A percentile compares a stretch with the other conserved stretches of the same genome.
Evolutionary conservation across 2,113 vertebrate species (phyloP).

Genomic region (Perca flavescens): DNA sequence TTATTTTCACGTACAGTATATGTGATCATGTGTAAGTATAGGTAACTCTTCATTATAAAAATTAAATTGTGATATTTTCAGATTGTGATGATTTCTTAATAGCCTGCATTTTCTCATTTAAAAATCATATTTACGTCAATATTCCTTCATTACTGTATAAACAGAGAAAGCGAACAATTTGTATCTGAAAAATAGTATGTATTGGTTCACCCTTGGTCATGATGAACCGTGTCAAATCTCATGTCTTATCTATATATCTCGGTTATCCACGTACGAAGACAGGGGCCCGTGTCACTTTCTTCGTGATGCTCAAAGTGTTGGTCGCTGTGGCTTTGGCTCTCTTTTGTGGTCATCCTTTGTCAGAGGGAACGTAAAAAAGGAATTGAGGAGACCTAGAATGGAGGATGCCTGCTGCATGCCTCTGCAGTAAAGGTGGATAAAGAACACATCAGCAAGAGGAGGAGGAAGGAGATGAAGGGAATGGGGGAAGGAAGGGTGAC

Average conservation of each 20-base stretch:
- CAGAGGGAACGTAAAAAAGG: not conserved
- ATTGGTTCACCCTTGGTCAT: not conserved
- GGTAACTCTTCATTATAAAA: not conserved
- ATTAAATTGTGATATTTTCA: not conserved
- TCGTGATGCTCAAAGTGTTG: not conserved
- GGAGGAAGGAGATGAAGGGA: not conserved
- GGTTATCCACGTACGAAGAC: not conserved
- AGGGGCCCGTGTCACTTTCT: not conserved
- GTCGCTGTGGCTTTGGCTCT: constrained; percentile 7
- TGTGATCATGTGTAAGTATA: not conserved
- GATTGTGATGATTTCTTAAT: not conserved
- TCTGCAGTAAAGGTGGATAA: constrained; percentile 52
- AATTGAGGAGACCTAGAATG: constrained; percentile 34
- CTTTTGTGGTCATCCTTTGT: constrained; percentile 21
- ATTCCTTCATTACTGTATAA: not conserved
- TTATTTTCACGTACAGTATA: not conserved
- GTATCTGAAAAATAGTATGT: not conserved
- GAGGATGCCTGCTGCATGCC: constrained; percentile 43
- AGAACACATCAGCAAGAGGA: constrained; percentile 32
- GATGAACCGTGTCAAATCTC: not conserved
- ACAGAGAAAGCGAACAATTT: not conserved
- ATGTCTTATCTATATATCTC: not conserved
- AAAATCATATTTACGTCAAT: not conserved
- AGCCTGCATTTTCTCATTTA: not conserved
- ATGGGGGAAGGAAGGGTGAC: constrained; percentile 14